Percentiles rank a stretch among this genome's conserved stretches.
Conservation (phyloP, 23 tunicate species). For the Diplosoma virens region DNA sequence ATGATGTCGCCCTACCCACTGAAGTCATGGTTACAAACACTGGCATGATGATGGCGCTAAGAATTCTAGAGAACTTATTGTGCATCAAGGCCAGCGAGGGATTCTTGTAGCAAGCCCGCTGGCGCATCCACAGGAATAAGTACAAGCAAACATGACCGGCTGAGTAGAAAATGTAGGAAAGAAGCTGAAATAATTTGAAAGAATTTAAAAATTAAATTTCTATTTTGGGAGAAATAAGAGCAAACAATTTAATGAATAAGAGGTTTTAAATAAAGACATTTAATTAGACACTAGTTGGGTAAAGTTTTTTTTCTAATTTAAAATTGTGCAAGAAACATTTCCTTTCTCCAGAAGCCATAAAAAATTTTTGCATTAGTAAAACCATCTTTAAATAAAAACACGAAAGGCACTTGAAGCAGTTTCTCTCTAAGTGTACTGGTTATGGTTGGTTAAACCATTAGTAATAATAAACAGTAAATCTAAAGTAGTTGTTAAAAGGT, state of each 20-base stretch:
- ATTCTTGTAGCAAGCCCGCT: constrained; percentile 75
- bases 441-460: too few species aligned
- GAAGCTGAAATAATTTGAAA: constrained; percentile 38
- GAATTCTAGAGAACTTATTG: constrained; percentile 30
- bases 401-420: too few species aligned
- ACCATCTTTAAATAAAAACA: too few species aligned
- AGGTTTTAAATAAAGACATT: not conserved
- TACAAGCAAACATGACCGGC: constrained; percentile 60
- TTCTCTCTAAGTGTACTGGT: too few species aligned
- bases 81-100: constrained; percentile 50
- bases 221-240: too few species aligned
- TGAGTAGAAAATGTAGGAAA: constrained; percentile 66
- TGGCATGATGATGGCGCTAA: constrained; percentile 64
- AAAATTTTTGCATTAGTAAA: too few species aligned
- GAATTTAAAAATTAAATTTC: too few species aligned
- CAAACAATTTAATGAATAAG: not conserved
- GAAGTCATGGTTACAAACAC: constrained; percentile 51
- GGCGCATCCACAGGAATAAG: constrained; percentile 72
- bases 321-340: too few species aligned
- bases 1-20: constrained; percentile 51
- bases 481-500: too few species aligned
- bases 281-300: not conserved
- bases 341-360: too few species aligned
- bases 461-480: too few species aligned
- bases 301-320: not conserved